Conservation (phyloP, 2,113 vertebrate genomes). For the Hiodon tergisus region DNA sequence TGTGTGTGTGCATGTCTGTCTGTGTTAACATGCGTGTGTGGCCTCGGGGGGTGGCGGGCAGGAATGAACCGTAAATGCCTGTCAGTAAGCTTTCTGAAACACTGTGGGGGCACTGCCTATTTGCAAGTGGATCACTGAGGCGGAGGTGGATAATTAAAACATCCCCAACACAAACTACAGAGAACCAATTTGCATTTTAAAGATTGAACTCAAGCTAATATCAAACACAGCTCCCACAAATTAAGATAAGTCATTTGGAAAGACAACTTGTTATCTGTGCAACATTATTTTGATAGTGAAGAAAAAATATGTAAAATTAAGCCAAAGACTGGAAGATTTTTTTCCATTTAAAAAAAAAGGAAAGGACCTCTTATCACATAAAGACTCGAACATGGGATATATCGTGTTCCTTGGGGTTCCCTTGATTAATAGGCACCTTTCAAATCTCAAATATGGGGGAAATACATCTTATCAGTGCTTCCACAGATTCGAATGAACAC, state of each 20-base stretch:
- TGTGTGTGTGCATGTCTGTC: neutral
- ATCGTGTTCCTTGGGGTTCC: neutral
- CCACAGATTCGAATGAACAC: constrained; percentile 9
- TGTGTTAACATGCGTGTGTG: too few relatives aligned
- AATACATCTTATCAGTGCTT: constrained; percentile 8
- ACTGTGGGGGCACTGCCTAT: constrained; percentile 1
- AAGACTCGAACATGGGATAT: constrained; percentile 9
- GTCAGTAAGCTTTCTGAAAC: constrained; percentile 1
- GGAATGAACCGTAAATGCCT: neutral
- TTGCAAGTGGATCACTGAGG: constrained; percentile 17
- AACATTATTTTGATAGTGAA: constrained; percentile 18
- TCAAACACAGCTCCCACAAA: constrained; percentile 1
- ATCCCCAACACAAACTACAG: constrained; percentile 13
- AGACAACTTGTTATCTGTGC: constrained; percentile 18
- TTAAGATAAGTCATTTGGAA: constrained; percentile 13
- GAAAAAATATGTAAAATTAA: constrained; percentile 17
- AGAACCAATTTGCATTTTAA: constrained; percentile 25
- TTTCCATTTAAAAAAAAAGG: too few relatives aligned
- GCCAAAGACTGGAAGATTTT: constrained; percentile 11
- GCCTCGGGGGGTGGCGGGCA: neutral
- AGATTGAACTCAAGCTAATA: constrained; percentile 18
- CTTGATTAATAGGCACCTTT: constrained; percentile 11
- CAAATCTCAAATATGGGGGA: constrained; percentile 6
- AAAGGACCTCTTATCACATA: constrained; percentile 1
- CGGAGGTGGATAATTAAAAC: constrained; percentile 19